These are phyloP conservation scores for Actinia tenebrosa DNA, from an alignment of 64 coral and sea anemone species.

Conservation along the genomic window DNA sequence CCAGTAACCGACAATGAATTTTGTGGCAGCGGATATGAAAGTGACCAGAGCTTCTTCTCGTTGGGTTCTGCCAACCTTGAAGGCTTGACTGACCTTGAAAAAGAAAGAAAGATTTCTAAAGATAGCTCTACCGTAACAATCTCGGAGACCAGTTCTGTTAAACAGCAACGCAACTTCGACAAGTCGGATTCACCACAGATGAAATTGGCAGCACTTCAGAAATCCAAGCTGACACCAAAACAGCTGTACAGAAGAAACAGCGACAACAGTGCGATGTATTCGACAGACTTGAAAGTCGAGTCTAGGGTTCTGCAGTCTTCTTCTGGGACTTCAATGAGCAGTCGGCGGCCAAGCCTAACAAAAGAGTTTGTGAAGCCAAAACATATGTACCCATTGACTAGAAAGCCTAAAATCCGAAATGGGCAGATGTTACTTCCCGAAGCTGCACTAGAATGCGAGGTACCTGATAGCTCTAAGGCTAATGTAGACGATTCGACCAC, in stretches of 20 bases:
- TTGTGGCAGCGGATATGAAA: conserved; percentile 51
- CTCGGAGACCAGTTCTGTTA: not conserved
- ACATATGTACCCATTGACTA: not conserved
- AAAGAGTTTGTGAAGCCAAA: not conserved
- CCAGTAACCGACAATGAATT: not conserved
- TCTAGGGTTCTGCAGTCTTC: not conserved
- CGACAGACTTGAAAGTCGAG: not conserved
- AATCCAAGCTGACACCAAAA: not conserved
- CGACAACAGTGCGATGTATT: not conserved
- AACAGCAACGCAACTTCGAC: not conserved
- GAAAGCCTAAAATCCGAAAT: conserved; percentile 1
- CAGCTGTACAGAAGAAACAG: conserved; percentile 8
- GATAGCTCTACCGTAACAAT: not conserved
- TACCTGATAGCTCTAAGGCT: not conserved
- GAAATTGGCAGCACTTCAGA: not conserved
- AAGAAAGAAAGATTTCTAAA: conserved; percentile 9
- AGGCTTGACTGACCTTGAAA: conserved; percentile 11
- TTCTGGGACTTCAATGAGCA: conserved; percentile 6
- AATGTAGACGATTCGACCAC: not conserved
- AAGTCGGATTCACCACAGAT: not conserved
- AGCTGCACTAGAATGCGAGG: not conserved
- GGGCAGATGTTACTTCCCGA: not conserved
- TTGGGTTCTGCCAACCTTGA: not conserved
- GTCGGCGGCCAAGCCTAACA: not conserved
- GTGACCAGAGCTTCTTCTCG: conserved; percentile 41